Percentiles rank a stretch among this genome's conserved stretches.
Evolutionary conservation across 2,113 vertebrate genomes (phyloP).

Genomic region (Chionis minor): DNA sequence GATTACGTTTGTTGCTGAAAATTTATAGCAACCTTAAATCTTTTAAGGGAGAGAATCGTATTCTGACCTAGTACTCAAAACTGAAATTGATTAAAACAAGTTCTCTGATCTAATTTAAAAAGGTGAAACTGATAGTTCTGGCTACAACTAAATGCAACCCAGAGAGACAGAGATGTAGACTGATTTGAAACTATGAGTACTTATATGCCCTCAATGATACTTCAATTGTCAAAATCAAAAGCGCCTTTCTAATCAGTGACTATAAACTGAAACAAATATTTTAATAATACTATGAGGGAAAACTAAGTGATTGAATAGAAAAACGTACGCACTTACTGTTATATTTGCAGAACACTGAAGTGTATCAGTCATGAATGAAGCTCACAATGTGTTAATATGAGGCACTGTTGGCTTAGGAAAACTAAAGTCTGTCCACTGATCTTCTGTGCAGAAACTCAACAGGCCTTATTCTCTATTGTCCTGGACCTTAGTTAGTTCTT

Average conservation of each 20-base stretch:
- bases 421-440: neutral
- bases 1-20: slow-evolving; percentile 55
- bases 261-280: neutral
- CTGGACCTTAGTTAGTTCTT: neutral
- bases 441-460: neutral
- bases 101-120: neutral
- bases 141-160: neutral
- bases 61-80: neutral
- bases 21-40: slow-evolving; percentile 48
- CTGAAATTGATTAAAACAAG: slow-evolving; percentile 10
- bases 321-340: neutral
- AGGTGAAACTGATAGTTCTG: neutral
- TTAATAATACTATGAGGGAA: neutral
- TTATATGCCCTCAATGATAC: neutral
- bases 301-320: neutral
- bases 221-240: neutral
- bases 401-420: neutral
- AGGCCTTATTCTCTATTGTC: neutral
- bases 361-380: neutral
- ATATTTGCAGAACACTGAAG: neutral
- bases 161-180: neutral
- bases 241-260: neutral
- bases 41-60: neutral
- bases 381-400: neutral
- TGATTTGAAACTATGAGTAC: neutral